These are phyloP conservation scores for Steromphala cineraria DNA, from an alignment of 2,888 invertebrate genomes.

Conservation along the genomic window DNA sequence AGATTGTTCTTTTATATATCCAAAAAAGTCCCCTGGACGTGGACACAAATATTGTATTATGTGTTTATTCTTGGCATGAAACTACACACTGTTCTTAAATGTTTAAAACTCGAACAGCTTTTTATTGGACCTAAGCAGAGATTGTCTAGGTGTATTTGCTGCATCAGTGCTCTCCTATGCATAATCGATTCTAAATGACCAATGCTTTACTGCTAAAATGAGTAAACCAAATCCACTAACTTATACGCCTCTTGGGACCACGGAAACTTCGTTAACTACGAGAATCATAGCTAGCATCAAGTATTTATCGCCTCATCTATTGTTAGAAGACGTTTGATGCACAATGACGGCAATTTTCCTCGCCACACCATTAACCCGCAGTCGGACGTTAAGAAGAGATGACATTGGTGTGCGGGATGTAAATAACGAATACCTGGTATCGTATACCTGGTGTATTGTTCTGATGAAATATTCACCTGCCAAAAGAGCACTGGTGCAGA, in stretches of 20 bases:
- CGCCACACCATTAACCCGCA: neutral
- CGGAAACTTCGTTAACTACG: neutral
- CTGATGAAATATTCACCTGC: neutral
- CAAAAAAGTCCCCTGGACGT: too few relatives aligned
- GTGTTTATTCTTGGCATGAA: too few relatives aligned
- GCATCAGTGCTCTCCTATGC: neutral
- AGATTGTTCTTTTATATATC: too few relatives aligned
- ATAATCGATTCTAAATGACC: neutral
- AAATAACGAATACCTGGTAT: neutral
- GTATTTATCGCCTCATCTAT: neutral
- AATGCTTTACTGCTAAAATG: neutral
- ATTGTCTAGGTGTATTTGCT: too few relatives aligned
- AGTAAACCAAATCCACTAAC: neutral
- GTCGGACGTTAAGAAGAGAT: neutral
- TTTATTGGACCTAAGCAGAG: too few relatives aligned
- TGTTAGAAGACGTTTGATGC: neutral
- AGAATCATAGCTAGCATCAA: neutral
- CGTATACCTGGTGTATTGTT: neutral
- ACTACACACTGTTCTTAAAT: too few relatives aligned
- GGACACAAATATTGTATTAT: too few relatives aligned
- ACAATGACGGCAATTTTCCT: neutral
- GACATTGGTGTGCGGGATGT: neutral
- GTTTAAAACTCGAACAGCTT: too few relatives aligned
- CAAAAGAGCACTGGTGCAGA: neutral
- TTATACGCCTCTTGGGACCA: neutral